Base-by-base conservation (phyloP, 2,888 invertebrate genomes). In the Lasioglossum oenotherae region DNA sequence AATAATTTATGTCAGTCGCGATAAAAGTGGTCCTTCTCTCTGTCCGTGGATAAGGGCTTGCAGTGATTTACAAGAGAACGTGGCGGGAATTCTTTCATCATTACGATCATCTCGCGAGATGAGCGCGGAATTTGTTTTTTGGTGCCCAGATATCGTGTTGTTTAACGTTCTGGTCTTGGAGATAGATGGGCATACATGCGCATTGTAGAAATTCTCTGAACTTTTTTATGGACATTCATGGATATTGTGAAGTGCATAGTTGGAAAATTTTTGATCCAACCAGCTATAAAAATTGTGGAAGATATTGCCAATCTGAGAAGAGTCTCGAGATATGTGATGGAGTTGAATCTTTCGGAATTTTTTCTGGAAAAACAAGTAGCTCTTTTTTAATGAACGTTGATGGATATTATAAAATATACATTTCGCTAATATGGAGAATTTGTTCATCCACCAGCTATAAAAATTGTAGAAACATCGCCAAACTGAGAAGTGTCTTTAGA, bases 281-380 rank as follows among this genome's bases (percentile, higher is more conserved):
- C 12, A 10, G 2, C n/a, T 57, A 3, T n/a, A n/a, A 57, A 23
- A 3, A n/a, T 57, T 10, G n/a, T 4, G n/a, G 0, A 0, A 57
- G n/a, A 4, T n/a, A 46, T 19, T 12, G 3, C 57, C 0, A 4
- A 0, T 49, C 0, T 49, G 2, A 3, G 6, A 19, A 49, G 0
- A 6, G 0, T 46, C 49, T 49, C 19, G 2, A 6, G 49, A 49
- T 23, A 23, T 49, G 49, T 49, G 19, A 6, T 6, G 2, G 19
- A 12, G 12, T 12, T 12, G 0, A 4, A 57, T 12, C 27, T 27
- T 27, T 14, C 0, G 4, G 4, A 60, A 60, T 60, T 60, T 4
- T 60, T 27, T 12, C 1, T 14, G n/a, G 1, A 27, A 0, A 35
- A 2, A 14, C 27, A 1, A 1, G 27, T 10, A 0, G 1, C 0